A percentile compares a stretch with the other conserved stretches of the same genome.
phyloP scores from a whole-genome alignment of 2,113 vertebrate genomes.

The Xerus inauris region DNA sequence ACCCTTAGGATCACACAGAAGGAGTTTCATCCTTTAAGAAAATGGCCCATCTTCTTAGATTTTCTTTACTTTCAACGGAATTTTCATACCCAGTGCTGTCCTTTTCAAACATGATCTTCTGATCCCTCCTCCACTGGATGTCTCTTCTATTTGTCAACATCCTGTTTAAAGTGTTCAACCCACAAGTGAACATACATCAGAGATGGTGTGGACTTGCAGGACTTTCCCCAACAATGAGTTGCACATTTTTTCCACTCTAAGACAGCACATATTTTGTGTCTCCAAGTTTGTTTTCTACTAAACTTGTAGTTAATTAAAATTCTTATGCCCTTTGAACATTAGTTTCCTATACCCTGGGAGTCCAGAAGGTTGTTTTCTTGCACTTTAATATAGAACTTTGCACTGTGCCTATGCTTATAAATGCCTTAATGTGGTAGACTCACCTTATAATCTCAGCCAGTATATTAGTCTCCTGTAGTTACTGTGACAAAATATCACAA shows the following conservation, averaged over 20 bases:
- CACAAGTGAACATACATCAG: background rate
- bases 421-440: slow-evolving; percentile 13
- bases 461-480: slow-evolving; percentile 26
- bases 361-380: slow-evolving; percentile 7
- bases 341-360: background rate
- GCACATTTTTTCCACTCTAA: background rate
- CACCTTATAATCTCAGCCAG: background rate
- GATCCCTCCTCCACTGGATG: background rate
- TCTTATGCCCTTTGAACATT: background rate
- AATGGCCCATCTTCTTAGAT: background rate
- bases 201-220: background rate
- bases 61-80: slow-evolving; percentile 25
- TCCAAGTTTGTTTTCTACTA: slow-evolving; percentile 16
- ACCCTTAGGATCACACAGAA: background rate
- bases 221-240: background rate
- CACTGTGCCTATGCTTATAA: slow-evolving; percentile 37
- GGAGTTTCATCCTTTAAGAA: background rate
- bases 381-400: slow-evolving; percentile 34
- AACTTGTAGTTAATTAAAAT: slow-evolving; percentile 42
- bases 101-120: background rate
- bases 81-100: background rate
- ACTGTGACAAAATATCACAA: slow-evolving; percentile 23
- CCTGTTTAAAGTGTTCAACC: background rate
- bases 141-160: background rate
- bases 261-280: background rate